Percentiles rank a stretch among this genome's conserved stretches.
Conservation (phyloP, 2,797 vertebrate species). For the Caiman crocodilus region DNA sequence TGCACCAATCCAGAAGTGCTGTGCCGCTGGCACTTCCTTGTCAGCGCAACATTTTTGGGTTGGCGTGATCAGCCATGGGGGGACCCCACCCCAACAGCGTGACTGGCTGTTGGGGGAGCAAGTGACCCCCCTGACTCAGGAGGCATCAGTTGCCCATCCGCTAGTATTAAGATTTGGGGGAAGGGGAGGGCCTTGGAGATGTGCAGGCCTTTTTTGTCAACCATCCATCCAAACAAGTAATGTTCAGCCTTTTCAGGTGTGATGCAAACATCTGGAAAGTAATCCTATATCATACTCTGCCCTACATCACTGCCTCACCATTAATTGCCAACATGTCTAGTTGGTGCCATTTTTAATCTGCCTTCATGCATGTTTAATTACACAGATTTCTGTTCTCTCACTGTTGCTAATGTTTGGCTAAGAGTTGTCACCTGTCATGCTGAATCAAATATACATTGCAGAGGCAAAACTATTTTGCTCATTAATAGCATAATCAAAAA, state of each 20-base stretch:
- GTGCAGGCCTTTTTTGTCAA: background rate
- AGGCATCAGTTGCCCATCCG: too few relatives aligned
- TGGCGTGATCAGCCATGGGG: too few relatives aligned
- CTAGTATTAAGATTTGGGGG: too few relatives aligned
- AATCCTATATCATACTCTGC: background rate
- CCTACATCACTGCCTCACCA: background rate
- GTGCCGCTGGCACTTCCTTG: too few relatives aligned
- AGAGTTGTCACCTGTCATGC: background rate
- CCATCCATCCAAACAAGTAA: background rate
- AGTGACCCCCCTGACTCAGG: too few relatives aligned
- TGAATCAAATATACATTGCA: background rate
- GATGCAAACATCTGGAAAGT: background rate
- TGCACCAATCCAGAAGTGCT: too few relatives aligned
- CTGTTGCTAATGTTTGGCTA: background rate
- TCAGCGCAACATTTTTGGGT: too few relatives aligned
- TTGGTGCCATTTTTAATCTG: too few relatives aligned
- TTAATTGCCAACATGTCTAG: background rate
- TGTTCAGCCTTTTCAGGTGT: background rate
- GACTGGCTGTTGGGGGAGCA: too few relatives aligned
- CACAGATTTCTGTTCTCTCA: background rate
- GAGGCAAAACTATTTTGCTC: background rate
- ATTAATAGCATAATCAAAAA: background rate
- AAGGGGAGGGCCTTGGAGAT: too few relatives aligned
- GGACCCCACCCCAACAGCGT: too few relatives aligned
- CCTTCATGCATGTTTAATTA: background rate